Conservation (phyloP, 2,113 vertebrate genomes). For the Rutilus rutilus region DNA sequence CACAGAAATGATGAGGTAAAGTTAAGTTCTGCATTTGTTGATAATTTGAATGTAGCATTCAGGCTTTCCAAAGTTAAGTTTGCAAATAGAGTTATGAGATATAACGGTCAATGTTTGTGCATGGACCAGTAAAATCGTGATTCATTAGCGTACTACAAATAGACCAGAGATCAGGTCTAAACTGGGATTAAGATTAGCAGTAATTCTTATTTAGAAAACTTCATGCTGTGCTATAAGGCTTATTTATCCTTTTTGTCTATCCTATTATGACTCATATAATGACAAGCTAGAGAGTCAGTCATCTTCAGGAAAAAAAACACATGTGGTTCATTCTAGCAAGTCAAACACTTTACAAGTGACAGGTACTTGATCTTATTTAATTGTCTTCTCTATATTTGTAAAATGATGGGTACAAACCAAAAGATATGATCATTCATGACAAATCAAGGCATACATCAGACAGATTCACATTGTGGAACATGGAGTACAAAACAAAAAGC, state of each 20-base stretch:
- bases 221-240: neutral
- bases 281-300: neutral
- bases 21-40: no score
- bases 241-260: slow-evolving; percentile 2
- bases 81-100: no score
- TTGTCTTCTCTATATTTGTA: neutral
- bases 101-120: neutral
- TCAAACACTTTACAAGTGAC: neutral
- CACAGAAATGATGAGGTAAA: no score
- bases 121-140: neutral
- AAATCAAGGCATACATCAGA: neutral
- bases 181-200: neutral
- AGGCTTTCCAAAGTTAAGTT: no score
- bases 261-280: slow-evolving; percentile 8
- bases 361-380: neutral
- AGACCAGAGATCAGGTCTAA: neutral
- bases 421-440: neutral
- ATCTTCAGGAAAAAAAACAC: neutral
- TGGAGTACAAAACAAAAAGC: neutral
- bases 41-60: no score
- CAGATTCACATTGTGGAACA: neutral
- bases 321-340: neutral
- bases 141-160: neutral
- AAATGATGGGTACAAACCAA: neutral
- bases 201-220: neutral